Percentiles rank a stretch among this genome's conserved stretches.
Evolutionary conservation across 2,797 vertebrate species (phyloP).

Genomic region (Acanthornis magna): DNA sequence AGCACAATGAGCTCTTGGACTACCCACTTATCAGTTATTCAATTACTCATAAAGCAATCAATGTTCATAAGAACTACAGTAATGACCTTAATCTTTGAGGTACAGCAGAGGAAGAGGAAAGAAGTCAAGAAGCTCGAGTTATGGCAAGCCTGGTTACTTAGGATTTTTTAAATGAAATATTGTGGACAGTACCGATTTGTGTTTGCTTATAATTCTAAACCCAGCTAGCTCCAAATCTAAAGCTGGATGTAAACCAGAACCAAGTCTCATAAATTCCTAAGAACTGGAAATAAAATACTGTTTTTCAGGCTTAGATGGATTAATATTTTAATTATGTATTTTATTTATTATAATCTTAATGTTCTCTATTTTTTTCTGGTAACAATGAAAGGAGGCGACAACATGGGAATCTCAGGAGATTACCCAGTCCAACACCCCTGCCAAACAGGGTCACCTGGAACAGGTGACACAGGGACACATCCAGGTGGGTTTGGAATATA

Average conservation of each 20-base stretch:
- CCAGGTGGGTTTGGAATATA: no score
- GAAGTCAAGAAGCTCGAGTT: accelerated
- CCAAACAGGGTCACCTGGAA: no score
- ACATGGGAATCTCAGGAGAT: background rate
- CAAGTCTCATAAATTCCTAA: background rate
- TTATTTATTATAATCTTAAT: background rate
- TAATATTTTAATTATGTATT: background rate
- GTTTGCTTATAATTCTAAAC: background rate
- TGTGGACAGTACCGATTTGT: background rate
- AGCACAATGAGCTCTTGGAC: background rate
- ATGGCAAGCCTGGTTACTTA: background rate
- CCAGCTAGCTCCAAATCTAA: background rate
- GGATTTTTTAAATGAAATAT: background rate
- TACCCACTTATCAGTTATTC: background rate
- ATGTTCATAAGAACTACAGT: background rate
- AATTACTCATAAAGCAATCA: background rate
- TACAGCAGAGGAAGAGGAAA: background rate
- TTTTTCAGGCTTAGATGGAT: background rate
- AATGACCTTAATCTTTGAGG: background rate
- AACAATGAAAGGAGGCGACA: background rate
- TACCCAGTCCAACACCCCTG: background rate
- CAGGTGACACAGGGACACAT: no score
- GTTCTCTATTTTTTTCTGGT: background rate
- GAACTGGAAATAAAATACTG: background rate
- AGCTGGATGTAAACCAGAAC: background rate